Evolutionary conservation across 2,888 invertebrate species (phyloP).

Genomic region (Beris morrisii): DNA sequence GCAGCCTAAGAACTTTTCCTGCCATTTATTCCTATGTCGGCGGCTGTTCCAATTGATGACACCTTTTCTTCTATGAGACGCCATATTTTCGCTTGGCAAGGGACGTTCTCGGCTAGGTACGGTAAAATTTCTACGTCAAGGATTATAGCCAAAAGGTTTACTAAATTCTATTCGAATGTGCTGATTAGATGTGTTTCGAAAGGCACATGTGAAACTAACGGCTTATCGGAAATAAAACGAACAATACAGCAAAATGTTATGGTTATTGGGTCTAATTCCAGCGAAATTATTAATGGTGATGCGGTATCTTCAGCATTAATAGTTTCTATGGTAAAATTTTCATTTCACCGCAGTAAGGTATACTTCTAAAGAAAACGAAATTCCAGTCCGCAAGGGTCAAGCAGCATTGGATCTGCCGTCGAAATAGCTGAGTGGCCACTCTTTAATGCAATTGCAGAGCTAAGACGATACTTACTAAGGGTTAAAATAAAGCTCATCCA

Average conservation of each 20-base stretch:
- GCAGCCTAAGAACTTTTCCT: neutral
- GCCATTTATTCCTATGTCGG: slow-evolving; percentile 1
- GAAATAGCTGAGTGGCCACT: too few species aligned
- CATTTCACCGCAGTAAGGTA: too few species aligned
- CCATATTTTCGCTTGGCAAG: neutral
- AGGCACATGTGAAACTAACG: slow-evolving; percentile 9
- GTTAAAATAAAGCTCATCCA: too few species aligned
- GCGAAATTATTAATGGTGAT: neutral
- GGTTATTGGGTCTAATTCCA: neutral
- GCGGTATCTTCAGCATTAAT: too few species aligned
- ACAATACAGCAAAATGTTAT: neutral
- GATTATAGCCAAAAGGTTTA: slow-evolving; percentile 6
- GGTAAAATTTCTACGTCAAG: neutral
- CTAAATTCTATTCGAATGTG: slow-evolving; percentile 9
- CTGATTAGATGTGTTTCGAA: slow-evolving; percentile 7
- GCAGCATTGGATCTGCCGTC: too few species aligned
- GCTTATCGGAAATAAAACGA: neutral
- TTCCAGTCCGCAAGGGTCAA: too few species aligned
- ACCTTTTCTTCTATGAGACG: slow-evolving; percentile 6
- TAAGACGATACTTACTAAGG: too few species aligned
- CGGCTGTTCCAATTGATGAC: slow-evolving; percentile 9
- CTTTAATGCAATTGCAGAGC: too few species aligned
- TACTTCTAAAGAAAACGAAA: too few species aligned
- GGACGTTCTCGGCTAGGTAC: neutral
- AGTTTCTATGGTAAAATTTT: too few species aligned